These are phyloP conservation scores for Oscarella lobularis DNA, from an alignment of 37 sponge, comb jelly and placozoan genomes.

Conservation along the genomic window DNA sequence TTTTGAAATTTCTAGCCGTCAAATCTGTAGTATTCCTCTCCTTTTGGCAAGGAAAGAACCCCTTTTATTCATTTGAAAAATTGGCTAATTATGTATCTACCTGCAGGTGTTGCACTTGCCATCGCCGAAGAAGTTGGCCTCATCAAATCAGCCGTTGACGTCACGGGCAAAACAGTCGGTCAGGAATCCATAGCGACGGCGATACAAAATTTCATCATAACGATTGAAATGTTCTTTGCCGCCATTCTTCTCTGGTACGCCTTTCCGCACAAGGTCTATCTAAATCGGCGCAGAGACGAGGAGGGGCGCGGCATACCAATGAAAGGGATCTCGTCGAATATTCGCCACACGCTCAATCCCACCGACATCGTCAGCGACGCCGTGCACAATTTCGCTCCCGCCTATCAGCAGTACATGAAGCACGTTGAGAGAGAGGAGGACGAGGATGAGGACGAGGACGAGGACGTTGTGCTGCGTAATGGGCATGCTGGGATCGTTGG, in stretches of 20 bases:
- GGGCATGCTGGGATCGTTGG: too few relatives aligned
- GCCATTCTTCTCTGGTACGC: conserved; percentile 75
- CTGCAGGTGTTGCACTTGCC: not conserved
- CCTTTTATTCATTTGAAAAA: not conserved
- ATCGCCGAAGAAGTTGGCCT: conserved; percentile 5
- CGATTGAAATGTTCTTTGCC: conserved; percentile 90
- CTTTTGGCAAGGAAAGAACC: conserved; percentile 90
- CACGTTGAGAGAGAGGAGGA: too few relatives aligned
- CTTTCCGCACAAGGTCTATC: conserved; percentile 74
- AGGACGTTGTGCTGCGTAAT: too few relatives aligned
- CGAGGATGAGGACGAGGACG: too few relatives aligned
- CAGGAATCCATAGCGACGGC: conserved; percentile 8
- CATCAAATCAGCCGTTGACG: conserved; percentile 8
- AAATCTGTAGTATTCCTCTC: conserved; percentile 84
- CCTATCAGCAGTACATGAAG: conserved; percentile 83
- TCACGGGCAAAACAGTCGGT: conserved; percentile 17
- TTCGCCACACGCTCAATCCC: conserved; percentile 89
- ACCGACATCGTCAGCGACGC: conserved; percentile 86
- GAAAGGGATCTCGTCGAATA: conserved; percentile 54
- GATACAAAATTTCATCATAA: conserved; percentile 87
- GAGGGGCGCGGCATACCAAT: conserved; percentile 59
- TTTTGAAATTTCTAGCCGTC: conserved; percentile 89
- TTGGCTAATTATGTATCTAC: conserved; percentile 2
- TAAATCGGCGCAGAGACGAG: conserved; percentile 32
- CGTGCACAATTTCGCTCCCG: conserved; percentile 90